These are phyloP conservation scores for Cardinalis cardinalis DNA, from an alignment of 2,113 vertebrate species.

Conservation along the genomic window DNA sequence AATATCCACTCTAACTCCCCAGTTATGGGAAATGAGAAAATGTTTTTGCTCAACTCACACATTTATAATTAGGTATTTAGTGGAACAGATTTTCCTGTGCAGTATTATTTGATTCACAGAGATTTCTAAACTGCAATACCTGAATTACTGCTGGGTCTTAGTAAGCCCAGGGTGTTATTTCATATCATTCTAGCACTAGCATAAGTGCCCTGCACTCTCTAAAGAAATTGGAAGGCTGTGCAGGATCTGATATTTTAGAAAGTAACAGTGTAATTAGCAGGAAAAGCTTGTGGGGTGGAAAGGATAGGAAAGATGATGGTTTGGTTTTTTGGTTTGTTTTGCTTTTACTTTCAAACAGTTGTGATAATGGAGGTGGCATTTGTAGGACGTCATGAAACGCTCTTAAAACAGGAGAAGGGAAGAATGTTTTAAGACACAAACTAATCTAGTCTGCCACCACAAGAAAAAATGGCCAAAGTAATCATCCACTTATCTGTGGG, in stretches of 20 bases:
- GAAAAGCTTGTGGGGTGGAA: fast-evolving
- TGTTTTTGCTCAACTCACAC: not conserved
- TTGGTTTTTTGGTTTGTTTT: not conserved
- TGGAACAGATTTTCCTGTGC: not conserved
- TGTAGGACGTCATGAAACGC: not conserved
- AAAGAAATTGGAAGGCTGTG: not conserved
- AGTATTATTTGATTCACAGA: not conserved
- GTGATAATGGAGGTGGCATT: not conserved
- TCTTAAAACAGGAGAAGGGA: not conserved
- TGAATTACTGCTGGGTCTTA: fast-evolving
- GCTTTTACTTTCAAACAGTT: not conserved
- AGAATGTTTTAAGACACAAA: fast-evolving
- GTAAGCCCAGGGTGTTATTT: not conserved
- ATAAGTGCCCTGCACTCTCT: not conserved
- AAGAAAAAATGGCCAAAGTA: not conserved
- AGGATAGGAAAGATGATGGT: not conserved
- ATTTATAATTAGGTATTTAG: not conserved
- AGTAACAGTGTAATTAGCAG: not conserved
- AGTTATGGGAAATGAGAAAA: not conserved
- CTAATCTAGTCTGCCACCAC: not conserved
- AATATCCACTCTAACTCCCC: not conserved
- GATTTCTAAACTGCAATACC: not conserved
- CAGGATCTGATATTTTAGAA: not conserved
- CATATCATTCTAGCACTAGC: not conserved
- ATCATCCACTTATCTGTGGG: not conserved